Base-by-base conservation (phyloP, 2,888 invertebrate genomes). In the Arenicola marina region DNA sequence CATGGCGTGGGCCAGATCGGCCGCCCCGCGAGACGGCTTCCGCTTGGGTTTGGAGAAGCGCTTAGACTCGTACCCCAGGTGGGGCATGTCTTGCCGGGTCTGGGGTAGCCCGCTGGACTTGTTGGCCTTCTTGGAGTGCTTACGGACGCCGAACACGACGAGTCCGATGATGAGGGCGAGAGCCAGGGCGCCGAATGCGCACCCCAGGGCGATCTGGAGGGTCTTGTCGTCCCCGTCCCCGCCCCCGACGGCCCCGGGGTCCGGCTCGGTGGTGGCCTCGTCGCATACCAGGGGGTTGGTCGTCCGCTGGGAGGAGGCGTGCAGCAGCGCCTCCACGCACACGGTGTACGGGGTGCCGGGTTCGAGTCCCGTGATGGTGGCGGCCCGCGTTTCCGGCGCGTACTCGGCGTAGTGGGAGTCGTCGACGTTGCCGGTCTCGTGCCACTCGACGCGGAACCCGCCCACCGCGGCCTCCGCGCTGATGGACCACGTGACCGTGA, bases 41-140 rank as follows among this genome's bases (percentile, higher is more conserved):
- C 21, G 29, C 29, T 34, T 66, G 63, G 60, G 65, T 71, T 56
- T 26, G n/a, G 59, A 59, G 71, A 65, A 68, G 45, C 70, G 69
- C 58, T 65, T 66, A 4, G 68, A 70, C 54, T 70, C 67, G 38
- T 62, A 59, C 18, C 24, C 48, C 48, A 24, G 24, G 26, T 48
- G 48, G 26, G 26, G 11, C 18, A 18, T 38, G 11, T 38, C 18
- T 11, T 11, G 11, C 11, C 18, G 11, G 11, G 38, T 38, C 18
- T 38, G 11, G 11, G 38, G 38, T 38, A 38, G 38, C n/a, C n/a
- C n/a, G n/a, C n/a, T n/a, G n/a, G n/a, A n/a, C n/a, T n/a, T n/a
- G n/a, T n/a, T n/a, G n/a, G n/a, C n/a, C n/a, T n/a, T n/a, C n/a
- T n/a, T n/a, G n/a, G n/a, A n/a, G n/a, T n/a, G n/a, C 38, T 38